A percentile compares a stretch with the other conserved stretches of the same genome.
Conservation (phyloP, 1,140 invertebrate genomes). For the Pseudobourletiella spinata region DNA sequence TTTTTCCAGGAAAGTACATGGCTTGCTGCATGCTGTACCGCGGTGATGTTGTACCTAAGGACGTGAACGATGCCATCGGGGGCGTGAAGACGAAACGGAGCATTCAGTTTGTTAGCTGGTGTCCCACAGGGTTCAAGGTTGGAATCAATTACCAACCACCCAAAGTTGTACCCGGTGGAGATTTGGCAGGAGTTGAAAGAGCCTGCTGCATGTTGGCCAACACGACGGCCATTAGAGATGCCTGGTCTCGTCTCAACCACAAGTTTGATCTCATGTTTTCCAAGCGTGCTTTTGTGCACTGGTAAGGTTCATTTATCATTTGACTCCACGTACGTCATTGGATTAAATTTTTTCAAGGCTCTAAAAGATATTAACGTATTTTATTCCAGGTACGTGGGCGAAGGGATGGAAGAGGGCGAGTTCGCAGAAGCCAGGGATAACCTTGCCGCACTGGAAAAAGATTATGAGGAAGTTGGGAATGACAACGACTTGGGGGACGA, state of each 20-base stretch:
- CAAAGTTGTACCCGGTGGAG: slow-evolving; percentile 45
- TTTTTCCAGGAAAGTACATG: slow-evolving; percentile 73
- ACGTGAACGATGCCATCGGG: slow-evolving; percentile 73
- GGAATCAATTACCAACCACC: no score
- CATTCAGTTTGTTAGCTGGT: slow-evolving; percentile 81
- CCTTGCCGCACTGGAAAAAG: slow-evolving; percentile 58
- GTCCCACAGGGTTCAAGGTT: no score
- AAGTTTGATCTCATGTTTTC: slow-evolving; percentile 75
- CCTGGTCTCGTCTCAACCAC: slow-evolving; percentile 66
- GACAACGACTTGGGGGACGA: slow-evolving; percentile 51
- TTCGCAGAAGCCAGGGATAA: slow-evolving; percentile 66
- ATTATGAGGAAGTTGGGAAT: slow-evolving; percentile 57
- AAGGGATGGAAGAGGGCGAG: slow-evolving; percentile 48
- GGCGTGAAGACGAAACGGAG: slow-evolving; percentile 73
- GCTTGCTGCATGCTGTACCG: slow-evolving; percentile 70
- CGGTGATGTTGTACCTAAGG: slow-evolving; percentile 66
- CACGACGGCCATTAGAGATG: slow-evolving; percentile 70
- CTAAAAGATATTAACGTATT: no score
- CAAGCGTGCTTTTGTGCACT: slow-evolving; percentile 75
- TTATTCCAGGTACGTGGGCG: slow-evolving; percentile 56
- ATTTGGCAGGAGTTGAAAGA: slow-evolving; percentile 56
- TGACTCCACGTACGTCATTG: no score
- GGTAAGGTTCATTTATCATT: slow-evolving; percentile 53
- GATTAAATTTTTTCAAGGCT: no score
- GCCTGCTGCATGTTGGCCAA: slow-evolving; percentile 70